Conservation (phyloP, 1,140 invertebrate species). For the Copidosoma floridanum region DNA sequence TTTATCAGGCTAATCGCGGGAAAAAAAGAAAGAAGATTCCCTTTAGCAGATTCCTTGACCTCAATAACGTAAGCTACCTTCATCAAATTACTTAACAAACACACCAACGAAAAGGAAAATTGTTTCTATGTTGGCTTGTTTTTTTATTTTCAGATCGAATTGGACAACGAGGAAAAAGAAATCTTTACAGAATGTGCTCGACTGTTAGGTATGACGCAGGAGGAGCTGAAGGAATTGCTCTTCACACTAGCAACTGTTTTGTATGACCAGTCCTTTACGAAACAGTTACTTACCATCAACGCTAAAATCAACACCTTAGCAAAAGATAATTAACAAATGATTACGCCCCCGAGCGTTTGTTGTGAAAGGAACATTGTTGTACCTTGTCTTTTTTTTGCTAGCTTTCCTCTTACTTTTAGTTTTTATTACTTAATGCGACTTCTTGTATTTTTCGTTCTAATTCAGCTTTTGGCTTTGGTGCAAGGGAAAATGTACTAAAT, state of each 20-base stretch:
- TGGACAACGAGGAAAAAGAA: conserved; percentile 60
- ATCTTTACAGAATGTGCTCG: conserved; percentile 65
- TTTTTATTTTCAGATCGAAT: conserved; percentile 58
- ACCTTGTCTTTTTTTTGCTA: conserved; percentile 42
- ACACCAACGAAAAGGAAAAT: background rate
- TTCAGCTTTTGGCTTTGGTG: conserved; percentile 16
- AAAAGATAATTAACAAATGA: conserved; percentile 66
- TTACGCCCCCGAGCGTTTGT: conserved; percentile 32
- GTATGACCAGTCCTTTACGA: conserved; percentile 70
- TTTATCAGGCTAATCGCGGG: conserved; percentile 69
- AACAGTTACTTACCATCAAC: conserved; percentile 72
- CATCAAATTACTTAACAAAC: background rate
- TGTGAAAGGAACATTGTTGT: conserved; percentile 31
- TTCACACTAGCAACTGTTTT: conserved; percentile 66
- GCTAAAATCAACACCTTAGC: conserved; percentile 71
- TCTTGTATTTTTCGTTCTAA: conserved; percentile 19
- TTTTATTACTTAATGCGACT: conserved; percentile 37
- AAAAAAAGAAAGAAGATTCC: conserved; percentile 70
- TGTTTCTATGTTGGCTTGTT: background rate
- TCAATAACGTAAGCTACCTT: conserved; percentile 58
- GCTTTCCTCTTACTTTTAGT: conserved; percentile 47
- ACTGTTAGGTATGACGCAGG: conserved; percentile 66
- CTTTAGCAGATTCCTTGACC: conserved; percentile 66
- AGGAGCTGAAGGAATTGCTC: conserved; percentile 64
- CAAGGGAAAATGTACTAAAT: conserved; percentile 19